Evolutionary conservation across 2,113 vertebrate species (phyloP), one percentile per base, ranked within the genome.

Genomic region (Lamprologus lemairii): DNA sequence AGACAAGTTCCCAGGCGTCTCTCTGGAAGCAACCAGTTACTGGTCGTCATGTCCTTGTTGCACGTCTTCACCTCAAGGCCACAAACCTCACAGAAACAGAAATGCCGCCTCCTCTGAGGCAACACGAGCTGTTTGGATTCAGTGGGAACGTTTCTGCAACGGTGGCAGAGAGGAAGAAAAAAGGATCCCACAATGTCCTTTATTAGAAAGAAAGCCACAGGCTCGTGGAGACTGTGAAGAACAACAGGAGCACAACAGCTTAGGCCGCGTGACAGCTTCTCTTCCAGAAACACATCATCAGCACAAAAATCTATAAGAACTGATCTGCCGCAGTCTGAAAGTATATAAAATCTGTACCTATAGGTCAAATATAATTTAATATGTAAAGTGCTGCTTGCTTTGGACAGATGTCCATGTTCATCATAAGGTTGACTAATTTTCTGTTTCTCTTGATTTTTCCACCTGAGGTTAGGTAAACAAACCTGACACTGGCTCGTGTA

Each of bases 401-500:
- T 71, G 7, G 37, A 71, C 35, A 23, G 35, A 42, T 4, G 7
- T 71, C 33, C n/a, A 42, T 71, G 12, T 68, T 68, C 33, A 37
- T n/a, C 60, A 68, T 37, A 37, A n/a, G 19, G 33, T 21, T 37
- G 63, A 68, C 63, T 40, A 2, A 21, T 21, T 40, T 68, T 68
- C 33, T 21, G 63, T 40, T 68, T 40, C 2, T 14, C 3, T 14
- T 14, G 3, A 68, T 10, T 51, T 51, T 21, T 37, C 26, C 17
- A 45, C 5, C 37, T 57, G 65, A 75, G 23, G 12, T 28, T 5
- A 51, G 9, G 13, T 68, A 9, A 6, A 85, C 58, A 9, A 96
- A 99, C 98, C 97, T 98, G 97, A 94, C 96, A 97, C 97, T 96
- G 96, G 89, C 65, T 86, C 5, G 96, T 95, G 55, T 98, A 98